Base-by-base conservation (phyloP, 2,888 invertebrate species). In the Leptinotarsa peninsularis region DNA sequence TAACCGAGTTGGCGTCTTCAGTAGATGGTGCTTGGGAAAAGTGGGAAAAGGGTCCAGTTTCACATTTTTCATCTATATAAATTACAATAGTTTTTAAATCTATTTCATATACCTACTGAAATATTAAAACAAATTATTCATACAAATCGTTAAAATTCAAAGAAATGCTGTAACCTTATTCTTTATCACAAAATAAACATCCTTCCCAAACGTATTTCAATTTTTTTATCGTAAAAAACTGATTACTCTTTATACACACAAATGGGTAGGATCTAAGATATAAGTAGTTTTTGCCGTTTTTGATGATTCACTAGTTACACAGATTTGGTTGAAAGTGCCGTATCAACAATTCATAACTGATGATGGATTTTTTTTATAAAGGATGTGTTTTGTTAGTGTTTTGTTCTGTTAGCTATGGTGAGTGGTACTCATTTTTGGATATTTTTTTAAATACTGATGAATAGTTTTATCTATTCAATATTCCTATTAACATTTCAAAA, bases 111-210 rank as follows among this genome's bases (percentile, higher is more conserved):
- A 43, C 43, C 10, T 10, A 43, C 43, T 43, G 43, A 43, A 43
- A 43, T 43, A 33, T 5, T 2, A 3, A 43, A 43, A 43, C 43
- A 14, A 67, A 5, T 2, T 66, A 10, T 18, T 7, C 50, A 17
- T 52, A 33, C 17, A 50, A 15, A 52, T 13, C 49, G 3, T 23
- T 4, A n/a, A 67, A 14, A 49, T 17, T 43, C 68, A 54, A 68
- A 68, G 17, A 56, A 69, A 7, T 18, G 54, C 43, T 4, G 18
- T 43, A 23, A 21, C 60, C 56, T 17, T 56, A 50, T 27, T 49
- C 49, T 71, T 72, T 75, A 75, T 75, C 75, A 72, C 60, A 75
- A 75, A 50, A 69, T 66, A 75, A 75, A 75, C 72, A 72, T 72
- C 68, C 66, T 72, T 43, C 0, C 33, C 66, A 60, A 66, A 66